A percentile compares a stretch with the other conserved stretches of the same genome.
phyloP scores from a whole-genome alignment of 2,797 vertebrate species.

The Enteromius mattozi region DNA sequence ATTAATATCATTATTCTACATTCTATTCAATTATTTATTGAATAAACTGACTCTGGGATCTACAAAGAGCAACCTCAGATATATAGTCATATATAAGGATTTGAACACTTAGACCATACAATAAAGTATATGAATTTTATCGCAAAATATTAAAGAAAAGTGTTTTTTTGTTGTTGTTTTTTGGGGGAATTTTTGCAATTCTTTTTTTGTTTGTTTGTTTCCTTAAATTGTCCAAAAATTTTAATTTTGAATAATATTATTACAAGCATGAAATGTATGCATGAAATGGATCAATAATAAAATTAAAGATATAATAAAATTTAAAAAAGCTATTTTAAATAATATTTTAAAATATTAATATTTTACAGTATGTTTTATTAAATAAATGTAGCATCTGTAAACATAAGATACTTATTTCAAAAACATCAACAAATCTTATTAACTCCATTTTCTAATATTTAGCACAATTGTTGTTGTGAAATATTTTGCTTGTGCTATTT shows the following conservation, averaged over 20 bases:
- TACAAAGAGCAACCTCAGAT: background rate
- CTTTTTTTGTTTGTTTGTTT: background rate
- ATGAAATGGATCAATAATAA: too few species aligned
- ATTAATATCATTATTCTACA: slow-evolving; percentile 11
- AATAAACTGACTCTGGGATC: background rate
- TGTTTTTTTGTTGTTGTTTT: background rate
- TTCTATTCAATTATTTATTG: background rate
- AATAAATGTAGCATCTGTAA: background rate
- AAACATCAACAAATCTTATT: background rate
- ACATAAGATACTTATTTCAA: background rate
- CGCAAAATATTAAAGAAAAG: background rate
- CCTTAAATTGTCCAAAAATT: background rate
- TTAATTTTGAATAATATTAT: background rate
- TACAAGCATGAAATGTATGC: background rate
- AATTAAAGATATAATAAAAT: background rate
- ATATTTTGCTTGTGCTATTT: background rate
- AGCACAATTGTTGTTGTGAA: background rate
- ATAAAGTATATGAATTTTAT: background rate
- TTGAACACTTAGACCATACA: background rate
- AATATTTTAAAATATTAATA: background rate
- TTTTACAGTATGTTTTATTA: background rate
- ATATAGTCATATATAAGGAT: background rate
- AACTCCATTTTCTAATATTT: background rate
- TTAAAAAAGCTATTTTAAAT: background rate
- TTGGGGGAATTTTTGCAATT: background rate